Base-by-base conservation (phyloP, 92 coral and sea anemone genomes). In the Chrysogorgia sp. region DNA sequence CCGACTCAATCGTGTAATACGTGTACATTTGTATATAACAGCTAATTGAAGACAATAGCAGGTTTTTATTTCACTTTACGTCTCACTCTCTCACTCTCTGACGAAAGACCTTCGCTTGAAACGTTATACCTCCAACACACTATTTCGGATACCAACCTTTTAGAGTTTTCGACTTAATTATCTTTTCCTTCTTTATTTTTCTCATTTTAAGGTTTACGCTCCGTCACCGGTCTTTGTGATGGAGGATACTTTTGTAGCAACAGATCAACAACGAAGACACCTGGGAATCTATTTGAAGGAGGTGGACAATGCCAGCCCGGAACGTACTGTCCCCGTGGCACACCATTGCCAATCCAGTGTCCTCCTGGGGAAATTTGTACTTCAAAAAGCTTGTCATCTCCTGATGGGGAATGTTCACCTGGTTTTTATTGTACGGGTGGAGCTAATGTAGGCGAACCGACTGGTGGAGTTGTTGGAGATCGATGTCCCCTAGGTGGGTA, bases 291-390 rank as follows among this genome's bases (percentile, higher is more conserved):
- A 19, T 86, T 49, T 50, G 82, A 81, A 26, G 96, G 92, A 0
- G 98, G 98, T 28, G 98, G 97, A 20, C 89, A 83, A 75, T 94
- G 98, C 28, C 87, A 74, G 57, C 85, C 61, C 19, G 98, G 98
- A 22, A 84, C 90, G 12, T 94, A 81, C 81, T 94, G 98, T 68
- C 98, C 92, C n/a, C 69, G 56, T 33, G 92, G 92, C 40, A 87
- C 97, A 82, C 84, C 97, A 0, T 80, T 83, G 34, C 90, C 92
- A 0, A 79, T 79, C 60, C 31, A 50, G 32, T 94, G 98, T 53
- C 88, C 97, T 2, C 93, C 91, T 2, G 91, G 91, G 31, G 31
- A 74, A 30, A 83, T 58, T 59, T 94, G 98, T 74, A 88, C 88
- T 4, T 53, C 82, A n/a, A 81, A 72, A n/a, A 84, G 84, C 8